These are phyloP conservation scores for Cottoperca gobio DNA, from an alignment of 2,797 vertebrate species.

Conservation along the genomic window DNA sequence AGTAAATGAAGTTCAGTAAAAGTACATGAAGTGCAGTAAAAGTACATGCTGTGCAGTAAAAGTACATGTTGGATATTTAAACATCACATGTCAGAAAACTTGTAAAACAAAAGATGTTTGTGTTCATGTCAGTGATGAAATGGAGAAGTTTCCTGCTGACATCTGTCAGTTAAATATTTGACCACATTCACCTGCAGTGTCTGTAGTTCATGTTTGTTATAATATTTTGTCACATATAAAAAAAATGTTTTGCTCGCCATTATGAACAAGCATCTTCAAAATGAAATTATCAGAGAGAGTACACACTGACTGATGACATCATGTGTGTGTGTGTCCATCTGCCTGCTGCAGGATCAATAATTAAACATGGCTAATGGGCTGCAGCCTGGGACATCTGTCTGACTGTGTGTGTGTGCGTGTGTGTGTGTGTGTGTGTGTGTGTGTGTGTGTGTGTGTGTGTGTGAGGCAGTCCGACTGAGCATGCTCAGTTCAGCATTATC, in stretches of 20 bases:
- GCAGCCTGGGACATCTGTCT: conserved; percentile 46
- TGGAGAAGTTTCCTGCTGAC: too few relatives aligned
- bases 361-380: conserved; percentile 63
- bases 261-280: conserved; percentile 11
- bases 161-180: too few relatives aligned
- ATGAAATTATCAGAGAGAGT: conserved; percentile 22
- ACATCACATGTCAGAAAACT: too few relatives aligned
- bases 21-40: too few relatives aligned
- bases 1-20: too few relatives aligned
- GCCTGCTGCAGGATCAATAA: conserved; percentile 64
- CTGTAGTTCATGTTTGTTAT: too few relatives aligned
- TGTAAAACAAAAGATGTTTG: too few relatives aligned
- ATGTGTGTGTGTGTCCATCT: conserved; percentile 43
- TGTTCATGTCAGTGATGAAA: too few relatives aligned
- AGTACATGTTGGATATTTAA: too few relatives aligned
- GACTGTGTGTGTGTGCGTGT: conserved; percentile 1
- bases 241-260: background rate
- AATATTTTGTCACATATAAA: background rate
- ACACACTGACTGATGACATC: conserved; percentile 30
- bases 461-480: conserved; percentile 3
- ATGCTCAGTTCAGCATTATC: conserved; percentile 32
- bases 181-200: too few relatives aligned
- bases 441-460: conserved; percentile 14
- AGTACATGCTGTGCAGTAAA: too few relatives aligned
- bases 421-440: background rate